These are phyloP conservation scores for Caenorhabditis remanei DNA, from an alignment of 1,140 invertebrate genomes.

Conservation along the genomic window DNA sequence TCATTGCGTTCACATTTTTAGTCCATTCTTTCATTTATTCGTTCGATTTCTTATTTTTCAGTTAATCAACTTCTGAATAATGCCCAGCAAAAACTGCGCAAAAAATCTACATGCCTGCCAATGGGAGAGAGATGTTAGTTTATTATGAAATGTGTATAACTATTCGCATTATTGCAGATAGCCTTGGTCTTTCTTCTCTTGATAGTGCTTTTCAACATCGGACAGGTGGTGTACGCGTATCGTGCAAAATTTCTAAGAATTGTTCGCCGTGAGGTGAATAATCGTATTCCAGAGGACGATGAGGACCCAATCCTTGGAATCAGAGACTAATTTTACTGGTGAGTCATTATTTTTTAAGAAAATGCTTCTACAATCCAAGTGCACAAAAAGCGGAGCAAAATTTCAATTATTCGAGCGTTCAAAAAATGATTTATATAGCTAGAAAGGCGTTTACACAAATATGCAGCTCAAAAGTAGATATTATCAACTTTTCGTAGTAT, in stretches of 20 bases:
- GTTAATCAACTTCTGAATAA: background rate
- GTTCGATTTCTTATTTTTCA: background rate
- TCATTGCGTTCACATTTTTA: no score
- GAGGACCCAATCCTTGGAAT: constrained; percentile 14
- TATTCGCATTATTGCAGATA: background rate
- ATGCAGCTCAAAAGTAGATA: no score
- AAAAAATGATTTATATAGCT: no score
- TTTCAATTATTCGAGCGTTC: no score
- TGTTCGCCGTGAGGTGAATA: background rate
- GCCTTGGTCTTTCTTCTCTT: background rate
- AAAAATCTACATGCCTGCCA: constrained; percentile 21
- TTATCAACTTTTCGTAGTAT: no score
- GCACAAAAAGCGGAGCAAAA: no score
- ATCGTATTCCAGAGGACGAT: background rate
- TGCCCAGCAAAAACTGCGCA: constrained; percentile 4
- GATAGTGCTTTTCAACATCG: constrained; percentile 10
- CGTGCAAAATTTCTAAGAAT: background rate
- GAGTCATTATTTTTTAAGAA: background rate
- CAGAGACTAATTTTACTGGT: background rate
- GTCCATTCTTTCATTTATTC: no score
- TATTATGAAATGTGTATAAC: background rate
- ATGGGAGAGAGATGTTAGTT: constrained; percentile 45
- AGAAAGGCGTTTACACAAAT: no score
- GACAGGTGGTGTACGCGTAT: background rate
- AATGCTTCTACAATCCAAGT: no score